Conservation (phyloP, 2,888 invertebrate genomes). For the Zhuqinia jingwanae region DNA sequence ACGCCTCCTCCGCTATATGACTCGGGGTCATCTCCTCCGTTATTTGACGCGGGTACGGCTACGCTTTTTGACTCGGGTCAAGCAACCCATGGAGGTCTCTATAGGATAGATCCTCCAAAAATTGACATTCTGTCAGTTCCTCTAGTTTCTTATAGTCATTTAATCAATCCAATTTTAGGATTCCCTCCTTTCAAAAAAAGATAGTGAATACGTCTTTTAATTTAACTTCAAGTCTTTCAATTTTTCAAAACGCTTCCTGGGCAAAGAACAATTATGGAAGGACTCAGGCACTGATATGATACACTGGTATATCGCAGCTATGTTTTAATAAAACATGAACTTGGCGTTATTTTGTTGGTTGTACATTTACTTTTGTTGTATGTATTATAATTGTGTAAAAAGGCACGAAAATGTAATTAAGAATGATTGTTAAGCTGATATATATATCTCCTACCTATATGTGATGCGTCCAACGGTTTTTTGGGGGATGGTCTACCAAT, state of each 20-base stretch:
- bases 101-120: conserved; percentile 49
- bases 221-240: conserved; percentile 10
- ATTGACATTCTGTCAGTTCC: conserved; percentile 70
- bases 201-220: conserved; percentile 35
- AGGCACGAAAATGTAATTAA: neutral
- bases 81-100: conserved; percentile 36
- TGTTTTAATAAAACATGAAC: neutral
- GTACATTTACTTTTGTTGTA: conserved; percentile 30
- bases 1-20: conserved; percentile 64
- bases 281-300: conserved; percentile 15
- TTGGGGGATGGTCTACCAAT: too few species aligned
- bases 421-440: too few species aligned
- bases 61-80: conserved; percentile 47
- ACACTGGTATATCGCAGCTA: neutral
- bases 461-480: neutral
- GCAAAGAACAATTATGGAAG: neutral
- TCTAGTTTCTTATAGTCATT: conserved; percentile 74
- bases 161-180: conserved; percentile 65
- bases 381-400: conserved; percentile 35
- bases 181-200: conserved; percentile 67
- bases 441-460: too few species aligned
- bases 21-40: conserved; percentile 62
- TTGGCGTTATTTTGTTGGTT: conserved; percentile 34
- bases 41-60: too few species aligned
- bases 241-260: conserved; percentile 19